A percentile compares a stretch with the other conserved stretches of the same genome.
Conservation (phyloP, 2,888 invertebrate genomes). For the Idaea aversata region DNA sequence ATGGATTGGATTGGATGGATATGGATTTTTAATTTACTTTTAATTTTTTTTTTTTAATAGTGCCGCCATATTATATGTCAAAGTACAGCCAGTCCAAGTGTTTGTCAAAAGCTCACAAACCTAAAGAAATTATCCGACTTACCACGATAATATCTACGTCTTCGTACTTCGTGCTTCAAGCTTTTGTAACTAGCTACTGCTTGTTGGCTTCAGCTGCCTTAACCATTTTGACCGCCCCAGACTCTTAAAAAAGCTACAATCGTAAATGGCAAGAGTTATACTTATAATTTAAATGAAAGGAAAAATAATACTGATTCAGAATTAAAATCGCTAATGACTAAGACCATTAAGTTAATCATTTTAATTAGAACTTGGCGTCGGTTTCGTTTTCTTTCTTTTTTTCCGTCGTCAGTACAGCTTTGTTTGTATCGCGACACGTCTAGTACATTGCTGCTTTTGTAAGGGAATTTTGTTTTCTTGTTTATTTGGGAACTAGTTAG, state of each 20-base stretch:
- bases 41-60: too few species aligned
- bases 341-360: slow-evolving; percentile 81
- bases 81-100: too few species aligned
- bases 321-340: slow-evolving; percentile 81
- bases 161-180: not conserved
- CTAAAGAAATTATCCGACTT: too few species aligned
- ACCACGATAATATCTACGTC: not conserved
- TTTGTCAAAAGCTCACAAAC: too few species aligned
- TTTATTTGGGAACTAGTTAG: too few species aligned
- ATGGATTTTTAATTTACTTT: too few species aligned
- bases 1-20: too few species aligned
- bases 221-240: not conserved
- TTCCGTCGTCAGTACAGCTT: slow-evolving; percentile 30
- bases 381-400: slow-evolving; percentile 52
- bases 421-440: slow-evolving; percentile 10
- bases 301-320: slow-evolving; percentile 67
- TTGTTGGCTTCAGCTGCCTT: not conserved
- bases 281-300: slow-evolving; percentile 42
- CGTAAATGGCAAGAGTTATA: slow-evolving; percentile 51
- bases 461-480: not conserved
- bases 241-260: slow-evolving; percentile 34
- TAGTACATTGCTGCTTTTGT: slow-evolving; percentile 10
- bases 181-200: not conserved
- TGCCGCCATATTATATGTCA: too few species aligned
- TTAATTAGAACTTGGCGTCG: slow-evolving; percentile 77